Conservation (phyloP, 2,888 invertebrate genomes). For the Lysandra bellargus region DNA sequence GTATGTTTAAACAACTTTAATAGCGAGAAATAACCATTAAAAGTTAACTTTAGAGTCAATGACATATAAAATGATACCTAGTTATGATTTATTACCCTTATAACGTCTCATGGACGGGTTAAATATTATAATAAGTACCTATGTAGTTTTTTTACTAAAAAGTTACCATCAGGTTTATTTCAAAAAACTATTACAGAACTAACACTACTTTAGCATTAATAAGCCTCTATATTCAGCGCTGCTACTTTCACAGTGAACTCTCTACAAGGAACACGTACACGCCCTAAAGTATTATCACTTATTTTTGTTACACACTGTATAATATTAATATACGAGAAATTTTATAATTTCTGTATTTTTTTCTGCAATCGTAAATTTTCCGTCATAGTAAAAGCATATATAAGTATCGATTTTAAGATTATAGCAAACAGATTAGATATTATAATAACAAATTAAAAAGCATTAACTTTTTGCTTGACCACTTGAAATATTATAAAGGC, state of each 20-base stretch:
- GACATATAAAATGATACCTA: slow-evolving; percentile 4
- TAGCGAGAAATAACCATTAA: background rate
- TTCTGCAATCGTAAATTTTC: background rate
- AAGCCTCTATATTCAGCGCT: background rate
- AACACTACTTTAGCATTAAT: background rate
- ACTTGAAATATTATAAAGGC: background rate
- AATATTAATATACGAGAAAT: no score
- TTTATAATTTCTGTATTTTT: background rate
- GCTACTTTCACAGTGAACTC: no score
- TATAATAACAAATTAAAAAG: slow-evolving; percentile 3
- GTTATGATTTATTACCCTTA: slow-evolving; percentile 7
- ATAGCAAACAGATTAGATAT: background rate
- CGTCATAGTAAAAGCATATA: background rate
- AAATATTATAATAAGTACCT: background rate
- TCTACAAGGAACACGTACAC: no score
- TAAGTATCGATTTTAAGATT: background rate
- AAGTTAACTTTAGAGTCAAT: background rate
- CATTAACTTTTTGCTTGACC: background rate
- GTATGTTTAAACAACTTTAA: background rate
- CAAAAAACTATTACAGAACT: no score
- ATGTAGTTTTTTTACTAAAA: background rate
- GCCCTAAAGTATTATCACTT: no score
- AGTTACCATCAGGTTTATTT: background rate
- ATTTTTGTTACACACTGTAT: no score
- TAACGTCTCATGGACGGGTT: background rate